These are phyloP conservation scores for Brachynemurus nebulosus DNA, from an alignment of 2,888 invertebrate genomes.

Conservation along the genomic window DNA sequence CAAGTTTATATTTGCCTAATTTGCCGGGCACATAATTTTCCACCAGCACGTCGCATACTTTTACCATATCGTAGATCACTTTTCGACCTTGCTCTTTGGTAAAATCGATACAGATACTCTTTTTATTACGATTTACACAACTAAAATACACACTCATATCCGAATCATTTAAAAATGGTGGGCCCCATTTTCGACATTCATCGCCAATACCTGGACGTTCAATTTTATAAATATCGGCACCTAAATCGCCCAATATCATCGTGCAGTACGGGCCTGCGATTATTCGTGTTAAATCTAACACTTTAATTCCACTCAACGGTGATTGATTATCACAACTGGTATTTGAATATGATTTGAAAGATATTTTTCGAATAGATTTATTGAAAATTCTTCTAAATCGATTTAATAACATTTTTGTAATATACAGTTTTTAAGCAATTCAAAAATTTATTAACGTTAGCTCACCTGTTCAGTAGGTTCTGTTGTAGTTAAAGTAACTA, in stretches of 20 bases:
- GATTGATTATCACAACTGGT: slow-evolving; percentile 27
- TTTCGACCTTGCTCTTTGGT: slow-evolving; percentile 49
- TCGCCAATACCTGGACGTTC: slow-evolving; percentile 75
- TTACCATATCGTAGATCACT: slow-evolving; percentile 56
- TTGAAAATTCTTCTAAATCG: too few species aligned
- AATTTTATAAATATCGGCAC: slow-evolving; percentile 86
- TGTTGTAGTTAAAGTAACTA: neutral
- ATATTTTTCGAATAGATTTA: too few species aligned
- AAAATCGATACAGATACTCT: slow-evolving; percentile 78
- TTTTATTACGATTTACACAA: slow-evolving; percentile 87
- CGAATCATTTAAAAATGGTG: slow-evolving; percentile 59
- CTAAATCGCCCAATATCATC: slow-evolving; percentile 84
- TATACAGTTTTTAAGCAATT: too few species aligned
- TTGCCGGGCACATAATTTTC: slow-evolving; percentile 94
- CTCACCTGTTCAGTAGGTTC: slow-evolving; percentile 2
- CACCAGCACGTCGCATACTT: slow-evolving; percentile 71
- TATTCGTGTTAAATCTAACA: slow-evolving; percentile 72
- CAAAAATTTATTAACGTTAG: too few species aligned
- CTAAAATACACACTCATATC: slow-evolving; percentile 68
- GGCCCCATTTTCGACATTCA: slow-evolving; percentile 86
- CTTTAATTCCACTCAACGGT: slow-evolving; percentile 53
- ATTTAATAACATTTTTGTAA: too few species aligned
- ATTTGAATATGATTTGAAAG: neutral
- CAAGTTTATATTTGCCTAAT: slow-evolving; percentile 56
- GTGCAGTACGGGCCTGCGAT: slow-evolving; percentile 92